Percentiles rank a stretch among this genome's conserved stretches.
phyloP scores from a whole-genome alignment of 2,113 vertebrate genomes.

The Ceyx cyanopectus region DNA sequence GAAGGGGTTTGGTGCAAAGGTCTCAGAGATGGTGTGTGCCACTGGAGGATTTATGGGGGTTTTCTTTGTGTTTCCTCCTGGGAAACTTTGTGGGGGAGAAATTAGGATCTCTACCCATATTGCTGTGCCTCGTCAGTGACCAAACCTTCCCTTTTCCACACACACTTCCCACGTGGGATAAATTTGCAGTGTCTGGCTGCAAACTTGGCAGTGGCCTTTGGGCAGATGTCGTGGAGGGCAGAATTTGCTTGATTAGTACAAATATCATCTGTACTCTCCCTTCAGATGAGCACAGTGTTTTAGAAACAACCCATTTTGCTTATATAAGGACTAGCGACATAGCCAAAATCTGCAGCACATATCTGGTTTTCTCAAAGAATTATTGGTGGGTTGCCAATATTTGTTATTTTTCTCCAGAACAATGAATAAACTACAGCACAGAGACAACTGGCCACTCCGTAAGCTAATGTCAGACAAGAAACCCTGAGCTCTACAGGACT shows the following conservation, averaged over 20 bases:
- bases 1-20: background rate
- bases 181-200: background rate
- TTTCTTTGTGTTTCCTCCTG: background rate
- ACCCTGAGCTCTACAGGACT: background rate
- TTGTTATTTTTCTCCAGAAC: constrained; percentile 42
- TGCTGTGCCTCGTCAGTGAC: background rate
- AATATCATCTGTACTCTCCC: background rate
- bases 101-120: background rate
- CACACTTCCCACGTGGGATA: background rate
- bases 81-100: background rate
- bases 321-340: background rate
- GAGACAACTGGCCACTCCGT: background rate
- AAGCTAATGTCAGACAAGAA: background rate
- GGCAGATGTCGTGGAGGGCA: background rate
- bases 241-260: background rate
- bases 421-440: constrained; percentile 16
- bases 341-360: constrained; percentile 31
- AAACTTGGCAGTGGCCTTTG: background rate
- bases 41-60: background rate
- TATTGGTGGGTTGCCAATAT: constrained; percentile 50
- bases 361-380: constrained; percentile 49
- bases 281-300: background rate
- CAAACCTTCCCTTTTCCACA: background rate
- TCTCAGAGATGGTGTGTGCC: rapidly evolving
- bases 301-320: constrained; percentile 55